These are phyloP conservation scores for Oppia nitens DNA, from an alignment of 1,140 invertebrate genomes.

Conservation along the genomic window DNA sequence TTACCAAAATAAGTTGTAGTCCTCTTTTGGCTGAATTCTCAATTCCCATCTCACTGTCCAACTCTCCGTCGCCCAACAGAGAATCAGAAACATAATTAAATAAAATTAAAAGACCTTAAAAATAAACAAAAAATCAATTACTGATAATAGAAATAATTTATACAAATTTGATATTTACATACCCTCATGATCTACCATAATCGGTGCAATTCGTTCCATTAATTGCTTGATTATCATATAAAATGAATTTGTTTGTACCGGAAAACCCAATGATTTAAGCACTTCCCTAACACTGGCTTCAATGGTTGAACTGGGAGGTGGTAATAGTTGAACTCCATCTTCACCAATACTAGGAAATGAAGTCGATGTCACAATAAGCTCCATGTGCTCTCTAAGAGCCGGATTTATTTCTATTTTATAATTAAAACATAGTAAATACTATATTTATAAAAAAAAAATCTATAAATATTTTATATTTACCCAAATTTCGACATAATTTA, in stretches of 20 bases:
- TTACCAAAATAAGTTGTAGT: slow-evolving; percentile 37
- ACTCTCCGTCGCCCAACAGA: slow-evolving; percentile 21
- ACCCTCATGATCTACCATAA: slow-evolving; percentile 82
- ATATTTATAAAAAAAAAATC: neutral
- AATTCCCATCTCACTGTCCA: slow-evolving; percentile 20
- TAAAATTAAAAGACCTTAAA: slow-evolving; percentile 24
- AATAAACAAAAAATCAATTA: neutral
- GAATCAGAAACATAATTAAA: slow-evolving; percentile 28
- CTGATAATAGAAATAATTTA: neutral
- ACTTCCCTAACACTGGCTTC: slow-evolving; percentile 39
- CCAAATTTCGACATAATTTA: slow-evolving; percentile 67
- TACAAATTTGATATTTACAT: neutral
- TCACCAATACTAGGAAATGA: slow-evolving; percentile 16
- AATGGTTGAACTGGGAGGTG: slow-evolving; percentile 23
- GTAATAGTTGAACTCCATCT: slow-evolving; percentile 53
- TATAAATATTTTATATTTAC: too few relatives aligned
- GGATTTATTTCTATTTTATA: slow-evolving; percentile 57
- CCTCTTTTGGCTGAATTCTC: slow-evolving; percentile 21
- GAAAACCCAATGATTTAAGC: slow-evolving; percentile 80
- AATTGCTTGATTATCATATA: slow-evolving; percentile 91
- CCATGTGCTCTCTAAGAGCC: slow-evolving; percentile 20
- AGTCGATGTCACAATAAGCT: slow-evolving; percentile 18
- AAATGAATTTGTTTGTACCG: slow-evolving; percentile 81
- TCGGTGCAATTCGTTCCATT: slow-evolving; percentile 76
- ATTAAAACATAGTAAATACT: too few relatives aligned